Evolutionary conservation across 2,888 invertebrate genomes (phyloP).

Genomic region (Physocephala rufipes): DNA sequence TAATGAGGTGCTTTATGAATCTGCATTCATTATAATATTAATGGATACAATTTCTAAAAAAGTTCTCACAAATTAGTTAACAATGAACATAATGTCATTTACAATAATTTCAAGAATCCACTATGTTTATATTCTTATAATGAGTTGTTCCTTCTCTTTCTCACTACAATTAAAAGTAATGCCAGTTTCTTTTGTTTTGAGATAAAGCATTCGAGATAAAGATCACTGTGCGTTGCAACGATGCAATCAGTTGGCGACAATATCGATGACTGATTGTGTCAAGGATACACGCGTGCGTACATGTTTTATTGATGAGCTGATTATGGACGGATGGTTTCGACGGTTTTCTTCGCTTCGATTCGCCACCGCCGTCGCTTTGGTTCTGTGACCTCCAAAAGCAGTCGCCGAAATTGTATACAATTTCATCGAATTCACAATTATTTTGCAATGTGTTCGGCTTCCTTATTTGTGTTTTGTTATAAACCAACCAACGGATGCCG

Average conservation of each 20-base stretch:
- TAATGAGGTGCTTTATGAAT: no score
- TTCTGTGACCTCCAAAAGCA: constrained; percentile 39
- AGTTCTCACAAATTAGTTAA: no score
- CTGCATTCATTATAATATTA: no score
- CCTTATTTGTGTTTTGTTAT: neutral
- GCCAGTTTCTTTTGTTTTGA: no score
- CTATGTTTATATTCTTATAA: no score
- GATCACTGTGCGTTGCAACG: constrained; percentile 4
- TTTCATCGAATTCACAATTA: constrained; percentile 44
- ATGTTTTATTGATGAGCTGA: constrained; percentile 65
- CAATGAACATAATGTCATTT: no score
- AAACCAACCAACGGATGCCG: no score
- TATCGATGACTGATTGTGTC: neutral
- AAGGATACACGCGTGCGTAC: constrained; percentile 44
- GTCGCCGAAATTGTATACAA: constrained; percentile 56
- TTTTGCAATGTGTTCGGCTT: constrained; percentile 1
- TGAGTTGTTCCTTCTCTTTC: no score
- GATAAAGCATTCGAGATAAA: no score
- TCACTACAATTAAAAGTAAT: no score
- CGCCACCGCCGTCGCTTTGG: constrained; percentile 40
- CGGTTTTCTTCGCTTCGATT: constrained; percentile 35
- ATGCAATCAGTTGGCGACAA: neutral
- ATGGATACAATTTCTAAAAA: no score
- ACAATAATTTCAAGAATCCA: no score
- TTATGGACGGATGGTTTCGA: constrained; percentile 50